A percentile compares a stretch with the other conserved stretches of the same genome.
Evolutionary conservation across 1,140 invertebrate species (phyloP).

Genomic region (Eriosoma lanigerum): DNA sequence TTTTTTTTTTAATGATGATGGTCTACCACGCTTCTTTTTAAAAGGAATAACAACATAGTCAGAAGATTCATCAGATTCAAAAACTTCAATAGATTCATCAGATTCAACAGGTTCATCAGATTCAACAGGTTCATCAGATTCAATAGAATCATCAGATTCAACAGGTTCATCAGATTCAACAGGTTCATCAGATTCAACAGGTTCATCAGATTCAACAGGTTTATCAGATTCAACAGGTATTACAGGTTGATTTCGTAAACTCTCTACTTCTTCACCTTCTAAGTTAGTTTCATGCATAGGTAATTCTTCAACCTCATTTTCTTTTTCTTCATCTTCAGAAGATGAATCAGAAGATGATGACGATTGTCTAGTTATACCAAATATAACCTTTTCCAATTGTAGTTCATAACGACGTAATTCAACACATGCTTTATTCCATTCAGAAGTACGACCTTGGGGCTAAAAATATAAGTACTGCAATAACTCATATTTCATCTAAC

Average conservation of each 20-base stretch:
- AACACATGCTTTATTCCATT: conserved; percentile 71
- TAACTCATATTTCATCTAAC: no score
- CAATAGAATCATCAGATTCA: no score
- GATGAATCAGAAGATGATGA: conserved; percentile 29
- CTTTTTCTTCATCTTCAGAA: conserved; percentile 38
- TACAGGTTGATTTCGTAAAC: conserved; percentile 43
- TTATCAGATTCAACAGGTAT: no score
- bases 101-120: no score
- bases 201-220: no score
- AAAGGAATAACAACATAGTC: no score
- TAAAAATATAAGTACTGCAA: conserved; percentile 19
- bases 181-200: no score
- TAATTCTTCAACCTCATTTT: background rate
- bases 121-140: no score
- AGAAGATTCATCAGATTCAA: no score
- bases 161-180: no score
- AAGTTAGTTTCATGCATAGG: conserved; percentile 54
- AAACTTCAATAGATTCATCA: no score
- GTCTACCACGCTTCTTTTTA: conserved; percentile 51
- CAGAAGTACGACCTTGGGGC: conserved; percentile 62
- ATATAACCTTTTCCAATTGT: conserved; percentile 62
- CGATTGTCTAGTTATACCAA: conserved; percentile 33
- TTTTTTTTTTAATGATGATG: conserved; percentile 26
- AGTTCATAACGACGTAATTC: conserved; percentile 74
- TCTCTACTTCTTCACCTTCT: conserved; percentile 55